Evolutionary conservation across 2,888 invertebrate genomes (phyloP).

Genomic region (Phoronis australis): DNA sequence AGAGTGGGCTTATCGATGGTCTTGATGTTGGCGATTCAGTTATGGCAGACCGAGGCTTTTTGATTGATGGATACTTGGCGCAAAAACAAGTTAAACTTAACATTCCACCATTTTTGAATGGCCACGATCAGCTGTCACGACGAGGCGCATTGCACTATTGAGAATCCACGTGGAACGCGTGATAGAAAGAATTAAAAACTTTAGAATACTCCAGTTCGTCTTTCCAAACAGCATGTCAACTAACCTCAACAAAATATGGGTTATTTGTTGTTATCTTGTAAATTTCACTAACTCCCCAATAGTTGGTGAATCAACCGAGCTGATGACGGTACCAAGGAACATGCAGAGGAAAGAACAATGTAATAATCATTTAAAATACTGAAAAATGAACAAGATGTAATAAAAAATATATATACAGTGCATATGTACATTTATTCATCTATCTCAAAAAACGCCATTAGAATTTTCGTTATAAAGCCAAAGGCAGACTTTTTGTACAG

Average conservation of each 20-base stretch:
- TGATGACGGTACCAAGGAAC: too few species aligned
- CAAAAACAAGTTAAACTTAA: conserved; percentile 4
- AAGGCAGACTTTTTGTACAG: too few species aligned
- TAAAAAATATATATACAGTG: too few species aligned
- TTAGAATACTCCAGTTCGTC: conserved; percentile 7
- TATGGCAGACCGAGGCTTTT: conserved; percentile 14
- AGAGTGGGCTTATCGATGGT: conserved; percentile 4
- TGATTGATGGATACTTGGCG: conserved; percentile 6
- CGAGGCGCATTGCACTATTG: conserved; percentile 2
- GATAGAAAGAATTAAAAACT: conserved; percentile 7
- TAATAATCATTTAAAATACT: too few species aligned
- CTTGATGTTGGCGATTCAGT: conserved; percentile 11
- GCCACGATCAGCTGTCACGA: conserved; percentile 5
- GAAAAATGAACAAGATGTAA: too few species aligned
- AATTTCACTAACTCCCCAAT: conserved; percentile 1
- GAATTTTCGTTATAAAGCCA: too few species aligned
- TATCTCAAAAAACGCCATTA: too few species aligned
- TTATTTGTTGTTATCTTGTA: conserved; percentile 6
- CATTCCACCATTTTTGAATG: conserved; percentile 11
- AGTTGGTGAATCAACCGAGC: too few species aligned
- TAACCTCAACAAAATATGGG: conserved; percentile 8
- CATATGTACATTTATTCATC: too few species aligned
- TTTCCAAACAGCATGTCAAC: conserved; percentile 7
- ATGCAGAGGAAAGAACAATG: too few species aligned
- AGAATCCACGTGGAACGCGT: conserved; percentile 8